Evolutionary conservation across 2,797 vertebrate species (phyloP), one percentile per base, ranked within the genome.

Genomic region (Catamblyrhynchus diadema): DNA sequence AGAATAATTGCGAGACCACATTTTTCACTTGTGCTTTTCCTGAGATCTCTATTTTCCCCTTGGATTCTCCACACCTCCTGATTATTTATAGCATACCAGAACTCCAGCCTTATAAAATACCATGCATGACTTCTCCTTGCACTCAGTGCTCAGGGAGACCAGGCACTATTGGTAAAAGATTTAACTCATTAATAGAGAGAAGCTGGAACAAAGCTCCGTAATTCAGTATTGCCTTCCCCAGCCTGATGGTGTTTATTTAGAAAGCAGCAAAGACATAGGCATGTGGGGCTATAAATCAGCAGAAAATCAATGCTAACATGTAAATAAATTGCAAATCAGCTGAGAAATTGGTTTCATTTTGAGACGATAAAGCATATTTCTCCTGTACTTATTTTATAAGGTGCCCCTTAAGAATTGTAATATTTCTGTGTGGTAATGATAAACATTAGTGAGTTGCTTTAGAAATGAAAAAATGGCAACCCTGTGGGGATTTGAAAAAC

Each of bases 241-340:
- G 53, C 71, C 77, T 72, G 86, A 91, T 94, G 69, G 95, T 95
- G 97, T 97, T 96, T 96, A 75, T 91, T 96, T 96, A 91, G 95
- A 91, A 96, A 92, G 83, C 92, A 69, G 94, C 81, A 27, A 92
- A 98, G 97, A 97, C 91, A 74, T 66, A 90, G 88, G 93, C 95
- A 15, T 92, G 95, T 79, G 95, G 95, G 97, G 94, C 95, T 97
- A 97, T 97, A 98, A 98, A 98, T 98, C 98, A 97, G 96, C 96
- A 92, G 94, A 97, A 98, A 98, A 98, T 97, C 97, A 98, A 98
- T 97, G 95, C 96, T 97, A 97, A 97, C 97, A 97, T 98, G 97
- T 98, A 98, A 98, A 98, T 98, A 97, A 97, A 97, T 97, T 97
- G 98, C 98, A 98, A 98, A 98, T 98, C 98, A 98, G 97, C 96